These are phyloP conservation scores for Neolamprologus devosi DNA, from an alignment of 2,113 vertebrate genomes.

Conservation along the genomic window DNA sequence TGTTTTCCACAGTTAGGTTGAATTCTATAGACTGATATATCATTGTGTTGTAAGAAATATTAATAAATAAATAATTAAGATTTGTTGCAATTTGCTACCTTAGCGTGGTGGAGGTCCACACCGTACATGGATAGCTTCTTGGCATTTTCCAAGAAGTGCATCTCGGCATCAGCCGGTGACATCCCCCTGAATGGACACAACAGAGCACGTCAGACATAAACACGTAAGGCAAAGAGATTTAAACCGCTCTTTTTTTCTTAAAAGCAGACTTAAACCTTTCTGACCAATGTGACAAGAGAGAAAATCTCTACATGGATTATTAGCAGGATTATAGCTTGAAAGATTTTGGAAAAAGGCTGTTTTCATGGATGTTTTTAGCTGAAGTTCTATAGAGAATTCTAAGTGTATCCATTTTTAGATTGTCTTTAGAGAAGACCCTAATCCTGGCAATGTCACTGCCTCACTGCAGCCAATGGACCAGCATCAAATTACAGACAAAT, in stretches of 20 bases:
- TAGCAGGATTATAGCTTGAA: background rate
- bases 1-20: background rate
- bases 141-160: conserved; percentile 95
- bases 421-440: conserved; percentile 1
- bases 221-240: background rate
- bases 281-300: background rate
- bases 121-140: conserved; percentile 98
- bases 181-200: conserved; percentile 78
- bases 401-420: conserved; percentile 30
- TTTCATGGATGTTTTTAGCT: conserved; percentile 9
- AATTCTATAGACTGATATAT: background rate
- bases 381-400: background rate
- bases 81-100: conserved; percentile 68
- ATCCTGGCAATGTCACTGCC: background rate
- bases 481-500: conserved; percentile 38
- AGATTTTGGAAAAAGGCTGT: background rate
- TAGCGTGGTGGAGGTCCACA: conserved; percentile 95
- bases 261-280: background rate
- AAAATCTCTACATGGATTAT: background rate
- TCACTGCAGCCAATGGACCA: background rate
- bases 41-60: background rate
- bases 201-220: background rate
- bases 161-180: conserved; percentile 94
- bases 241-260: background rate
- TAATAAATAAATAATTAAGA: background rate